Conservation (phyloP, 2,797 vertebrate genomes). For the Nothura maculosa region DNA sequence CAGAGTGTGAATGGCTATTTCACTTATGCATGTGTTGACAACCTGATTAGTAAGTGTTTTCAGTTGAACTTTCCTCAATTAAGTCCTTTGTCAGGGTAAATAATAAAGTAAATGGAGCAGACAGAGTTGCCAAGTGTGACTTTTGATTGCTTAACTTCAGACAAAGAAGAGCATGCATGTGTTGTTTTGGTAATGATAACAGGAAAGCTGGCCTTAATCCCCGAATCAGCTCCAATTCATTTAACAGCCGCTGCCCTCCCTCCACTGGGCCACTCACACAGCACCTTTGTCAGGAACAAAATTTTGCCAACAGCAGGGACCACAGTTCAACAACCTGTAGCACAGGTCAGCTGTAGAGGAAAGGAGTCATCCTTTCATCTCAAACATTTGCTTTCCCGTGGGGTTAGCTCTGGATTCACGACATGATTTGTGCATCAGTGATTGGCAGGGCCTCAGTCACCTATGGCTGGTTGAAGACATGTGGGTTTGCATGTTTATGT, state of each 20-base stretch:
- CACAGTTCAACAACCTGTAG: background rate
- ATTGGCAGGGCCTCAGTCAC: background rate
- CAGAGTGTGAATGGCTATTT: background rate
- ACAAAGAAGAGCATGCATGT: background rate
- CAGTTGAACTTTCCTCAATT: conserved; percentile 36
- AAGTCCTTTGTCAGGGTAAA: conserved; percentile 9
- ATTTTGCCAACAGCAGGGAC: background rate
- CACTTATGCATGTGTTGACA: background rate
- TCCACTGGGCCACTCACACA: background rate
- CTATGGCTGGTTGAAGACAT: background rate
- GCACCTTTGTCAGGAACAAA: background rate
- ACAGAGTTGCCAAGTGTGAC: background rate
- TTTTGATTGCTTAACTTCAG: conserved; percentile 29
- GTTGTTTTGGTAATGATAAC: conserved; percentile 31
- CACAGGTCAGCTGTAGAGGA: rapidly evolving
- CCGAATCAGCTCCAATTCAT: background rate
- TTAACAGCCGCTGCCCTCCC: background rate
- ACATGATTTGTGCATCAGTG: background rate
- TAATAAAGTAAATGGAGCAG: conserved; percentile 30
- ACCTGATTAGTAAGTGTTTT: background rate
- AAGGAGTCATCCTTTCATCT: rapidly evolving
- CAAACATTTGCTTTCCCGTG: background rate
- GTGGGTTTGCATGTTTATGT: no score
- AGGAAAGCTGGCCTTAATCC: conserved; percentile 30
- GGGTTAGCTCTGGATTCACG: background rate